Percentiles rank a stretch among this genome's conserved stretches.
phyloP scores from a whole-genome alignment of 2,797 vertebrate genomes.

The Caiman crocodilus region DNA sequence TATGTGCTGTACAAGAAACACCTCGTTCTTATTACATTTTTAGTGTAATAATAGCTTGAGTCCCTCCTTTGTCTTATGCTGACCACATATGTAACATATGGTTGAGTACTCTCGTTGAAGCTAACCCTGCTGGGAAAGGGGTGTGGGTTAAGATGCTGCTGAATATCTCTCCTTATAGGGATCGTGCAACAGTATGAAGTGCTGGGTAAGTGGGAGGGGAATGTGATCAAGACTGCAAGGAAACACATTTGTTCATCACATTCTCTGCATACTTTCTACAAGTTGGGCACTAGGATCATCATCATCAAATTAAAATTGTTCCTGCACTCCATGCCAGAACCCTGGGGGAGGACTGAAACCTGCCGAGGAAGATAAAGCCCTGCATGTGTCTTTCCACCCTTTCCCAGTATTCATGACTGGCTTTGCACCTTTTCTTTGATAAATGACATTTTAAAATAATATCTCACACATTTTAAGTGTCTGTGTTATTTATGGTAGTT shows the following conservation, averaged over 20 bases:
- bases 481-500: constrained; percentile 14
- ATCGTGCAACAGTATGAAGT: background rate
- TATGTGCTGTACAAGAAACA: background rate
- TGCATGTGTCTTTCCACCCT: background rate
- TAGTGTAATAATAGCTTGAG: background rate
- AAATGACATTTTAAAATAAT: background rate
- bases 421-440: background rate
- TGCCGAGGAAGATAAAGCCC: background rate
- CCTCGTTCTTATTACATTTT: background rate
- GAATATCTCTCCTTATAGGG: no score
- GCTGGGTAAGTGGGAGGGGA: background rate
- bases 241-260: background rate
- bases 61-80: background rate
- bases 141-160: background rate
- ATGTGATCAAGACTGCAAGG: background rate
- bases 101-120: background rate
- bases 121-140: background rate
- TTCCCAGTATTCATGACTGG: background rate
- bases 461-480: constrained; percentile 23
- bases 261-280: background rate
- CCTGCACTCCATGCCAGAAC: background rate
- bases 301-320: background rate
- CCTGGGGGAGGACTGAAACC: background rate
- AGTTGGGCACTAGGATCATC: background rate
- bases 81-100: background rate